Evolutionary conservation across 1,140 invertebrate genomes (phyloP), one percentile per base, ranked within the genome.

Genomic region (Drosophila mauritiana): DNA sequence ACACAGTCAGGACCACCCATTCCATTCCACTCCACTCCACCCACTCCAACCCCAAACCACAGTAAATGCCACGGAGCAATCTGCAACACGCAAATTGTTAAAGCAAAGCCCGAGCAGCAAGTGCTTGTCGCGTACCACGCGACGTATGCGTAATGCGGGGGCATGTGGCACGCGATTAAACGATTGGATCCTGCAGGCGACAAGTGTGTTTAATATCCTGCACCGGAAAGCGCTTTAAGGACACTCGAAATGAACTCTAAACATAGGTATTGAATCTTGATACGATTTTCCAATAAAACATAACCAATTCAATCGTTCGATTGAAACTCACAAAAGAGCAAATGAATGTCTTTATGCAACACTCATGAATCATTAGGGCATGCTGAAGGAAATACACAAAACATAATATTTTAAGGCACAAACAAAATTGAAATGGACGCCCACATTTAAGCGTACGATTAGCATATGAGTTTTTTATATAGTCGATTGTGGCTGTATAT

Each of bases 391-490:
- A 64, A 67, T 43, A 75, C 55, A 20, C 49, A 43, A 68, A 40
- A 55, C 49, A 55, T 59, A 34, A 48, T 46, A 36, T 46, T 64
- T 49, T n/a, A 42, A 63, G 52, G 37, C 51, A 55, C 51, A 72
- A 49, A 70, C 59, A 37, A 68, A 68, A 65, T 48, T 70, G 20
- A 72, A 70, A 70, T 72, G 65, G 46, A 75, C 73, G 72, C 73
- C 73, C 73, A 77, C 73, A 58, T 77, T 68, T 69, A 77, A 76
- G 73, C 74, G 73, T 61, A 69, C 74, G 74, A 77, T 77, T 77
- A 77, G 74, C 74, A 77, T 43, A 68, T 68, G 73, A 68, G 42
- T 49, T 56, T 72, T 69, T 72, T 70, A 68, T 68, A 69, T 70
- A 72, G 67, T 70, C 65, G 67, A 70, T 70, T 70, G 64, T 70